Conservation (phyloP, 1,140 invertebrate species). For the Trialeurodes vaporariorum region DNA sequence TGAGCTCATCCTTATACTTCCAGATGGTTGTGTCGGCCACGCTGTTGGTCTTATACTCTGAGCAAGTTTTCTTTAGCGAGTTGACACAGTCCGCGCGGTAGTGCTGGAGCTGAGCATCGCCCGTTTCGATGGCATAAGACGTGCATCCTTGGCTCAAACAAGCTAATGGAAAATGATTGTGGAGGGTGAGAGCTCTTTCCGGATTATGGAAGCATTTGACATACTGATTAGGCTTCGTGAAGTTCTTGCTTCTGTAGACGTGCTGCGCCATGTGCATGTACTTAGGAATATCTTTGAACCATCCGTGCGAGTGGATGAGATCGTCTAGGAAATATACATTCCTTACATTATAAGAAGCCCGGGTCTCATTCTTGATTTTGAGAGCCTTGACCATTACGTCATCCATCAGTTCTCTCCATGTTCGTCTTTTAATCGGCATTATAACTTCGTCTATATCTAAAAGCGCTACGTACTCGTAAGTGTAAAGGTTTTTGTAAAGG, state of each 20-base stretch:
- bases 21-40: slow-evolving; percentile 77
- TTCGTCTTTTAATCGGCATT: slow-evolving; percentile 65
- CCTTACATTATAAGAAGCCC: slow-evolving; percentile 77
- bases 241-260: slow-evolving; percentile 79
- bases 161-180: slow-evolving; percentile 86
- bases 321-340: slow-evolving; percentile 94
- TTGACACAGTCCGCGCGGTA: slow-evolving; percentile 86
- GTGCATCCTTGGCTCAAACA: slow-evolving; percentile 76
- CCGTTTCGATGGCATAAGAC: slow-evolving; percentile 69
- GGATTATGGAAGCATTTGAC: slow-evolving; percentile 92
- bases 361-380: slow-evolving; percentile 54
- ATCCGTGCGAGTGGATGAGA: slow-evolving; percentile 64
- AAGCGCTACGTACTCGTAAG: slow-evolving; percentile 79
- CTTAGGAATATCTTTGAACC: slow-evolving; percentile 69
- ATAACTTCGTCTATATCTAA: slow-evolving; percentile 92
- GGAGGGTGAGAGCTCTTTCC: slow-evolving; percentile 72
- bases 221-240: slow-evolving; percentile 85
- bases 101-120: slow-evolving; percentile 81
- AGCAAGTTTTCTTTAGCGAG: slow-evolving; percentile 73
- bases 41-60: slow-evolving; percentile 67
- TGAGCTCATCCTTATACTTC: slow-evolving; percentile 67
- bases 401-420: slow-evolving; percentile 70
- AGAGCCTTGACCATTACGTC: slow-evolving; percentile 53
- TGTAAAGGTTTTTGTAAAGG: slow-evolving; percentile 83
- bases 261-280: slow-evolving; percentile 93